A percentile compares a stretch with the other conserved stretches of the same genome.
These are phyloP conservation scores for Prietella phreatophila DNA, from an alignment of 2,113 vertebrate species.

Conservation along the genomic window DNA sequence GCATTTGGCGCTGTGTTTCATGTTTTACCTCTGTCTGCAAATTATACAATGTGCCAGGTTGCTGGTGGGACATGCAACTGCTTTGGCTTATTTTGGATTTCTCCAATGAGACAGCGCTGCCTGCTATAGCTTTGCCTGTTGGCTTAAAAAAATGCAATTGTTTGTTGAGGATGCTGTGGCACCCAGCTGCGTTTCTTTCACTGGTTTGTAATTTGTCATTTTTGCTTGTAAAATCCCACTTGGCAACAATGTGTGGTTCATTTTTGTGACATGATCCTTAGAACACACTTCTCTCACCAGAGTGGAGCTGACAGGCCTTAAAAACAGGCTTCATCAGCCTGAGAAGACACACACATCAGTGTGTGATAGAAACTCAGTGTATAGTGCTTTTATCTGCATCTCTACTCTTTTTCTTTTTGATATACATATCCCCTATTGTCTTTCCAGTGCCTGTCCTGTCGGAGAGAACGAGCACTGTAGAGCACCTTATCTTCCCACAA, in stretches of 20 bases:
- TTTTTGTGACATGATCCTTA: slow-evolving; percentile 24
- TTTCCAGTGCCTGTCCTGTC: slow-evolving; percentile 62
- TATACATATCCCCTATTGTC: slow-evolving; percentile 64
- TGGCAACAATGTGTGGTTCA: not conserved
- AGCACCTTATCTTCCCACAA: slow-evolving; percentile 62
- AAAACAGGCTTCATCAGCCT: slow-evolving; percentile 60
- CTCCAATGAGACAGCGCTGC: not conserved
- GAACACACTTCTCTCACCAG: not conserved
- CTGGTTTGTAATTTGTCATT: slow-evolving; percentile 33
- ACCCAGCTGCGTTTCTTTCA: slow-evolving; percentile 18
- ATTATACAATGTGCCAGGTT: slow-evolving; percentile 37
- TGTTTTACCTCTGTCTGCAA: slow-evolving; percentile 33
- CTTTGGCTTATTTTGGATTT: slow-evolving; percentile 29
- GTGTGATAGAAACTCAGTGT: slow-evolving; percentile 60
- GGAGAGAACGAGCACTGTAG: slow-evolving; percentile 62
- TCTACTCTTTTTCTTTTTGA: slow-evolving; percentile 42
- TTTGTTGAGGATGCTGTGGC: not conserved
- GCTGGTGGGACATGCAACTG: slow-evolving; percentile 37
- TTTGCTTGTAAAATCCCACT: slow-evolving; percentile 27
- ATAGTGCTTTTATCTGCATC: slow-evolving; percentile 36
- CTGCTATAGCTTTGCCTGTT: slow-evolving; percentile 1
- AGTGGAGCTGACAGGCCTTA: slow-evolving; percentile 56
- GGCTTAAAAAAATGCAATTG: slow-evolving; percentile 5
- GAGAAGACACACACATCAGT: slow-evolving; percentile 58
- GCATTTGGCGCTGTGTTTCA: slow-evolving; percentile 41